These are phyloP conservation scores for Craniophora ligustri DNA, from an alignment of 2,888 invertebrate species.

Conservation along the genomic window DNA sequence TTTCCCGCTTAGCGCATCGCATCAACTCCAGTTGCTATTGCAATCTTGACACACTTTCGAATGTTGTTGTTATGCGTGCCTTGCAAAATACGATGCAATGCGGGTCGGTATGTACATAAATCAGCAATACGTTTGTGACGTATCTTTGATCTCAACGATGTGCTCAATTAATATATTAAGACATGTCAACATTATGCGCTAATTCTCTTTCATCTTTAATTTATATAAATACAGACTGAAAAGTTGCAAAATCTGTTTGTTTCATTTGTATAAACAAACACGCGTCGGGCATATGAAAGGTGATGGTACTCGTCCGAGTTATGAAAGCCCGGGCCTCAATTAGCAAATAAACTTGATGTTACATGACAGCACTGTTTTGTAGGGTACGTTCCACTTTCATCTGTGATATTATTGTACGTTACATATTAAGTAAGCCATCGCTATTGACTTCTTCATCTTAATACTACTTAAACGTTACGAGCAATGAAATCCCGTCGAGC, in stretches of 20 bases:
- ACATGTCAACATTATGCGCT: slow-evolving; percentile 37
- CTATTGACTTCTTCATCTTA: not conserved
- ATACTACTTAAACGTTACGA: not conserved
- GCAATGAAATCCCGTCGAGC: not conserved
- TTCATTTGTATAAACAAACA: slow-evolving; percentile 47
- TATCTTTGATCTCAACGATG: slow-evolving; percentile 47
- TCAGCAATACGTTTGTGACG: slow-evolving; percentile 51
- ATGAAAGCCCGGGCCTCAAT: slow-evolving; percentile 57
- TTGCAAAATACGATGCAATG: slow-evolving; percentile 83
- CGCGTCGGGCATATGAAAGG: slow-evolving; percentile 43
- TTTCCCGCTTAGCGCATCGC: slow-evolving; percentile 78
- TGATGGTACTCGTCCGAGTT: slow-evolving; percentile 45
- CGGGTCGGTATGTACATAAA: slow-evolving; percentile 57
- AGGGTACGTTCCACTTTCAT: slow-evolving; percentile 46
- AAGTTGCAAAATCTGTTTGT: slow-evolving; percentile 39
- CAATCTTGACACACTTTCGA: slow-evolving; percentile 88
- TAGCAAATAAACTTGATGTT: slow-evolving; percentile 66
- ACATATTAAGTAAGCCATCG: not conserved
- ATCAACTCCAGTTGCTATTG: slow-evolving; percentile 75
- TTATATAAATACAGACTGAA: slow-evolving; percentile 39
- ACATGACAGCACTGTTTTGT: slow-evolving; percentile 53
- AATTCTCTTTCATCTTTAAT: slow-evolving; percentile 40
- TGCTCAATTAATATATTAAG: slow-evolving; percentile 33
- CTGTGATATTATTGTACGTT: slow-evolving; percentile 9
- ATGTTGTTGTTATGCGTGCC: slow-evolving; percentile 83